These are phyloP conservation scores for Sebastes jordani DNA, from an alignment of 2,797 vertebrate genomes.

Conservation along the genomic window DNA sequence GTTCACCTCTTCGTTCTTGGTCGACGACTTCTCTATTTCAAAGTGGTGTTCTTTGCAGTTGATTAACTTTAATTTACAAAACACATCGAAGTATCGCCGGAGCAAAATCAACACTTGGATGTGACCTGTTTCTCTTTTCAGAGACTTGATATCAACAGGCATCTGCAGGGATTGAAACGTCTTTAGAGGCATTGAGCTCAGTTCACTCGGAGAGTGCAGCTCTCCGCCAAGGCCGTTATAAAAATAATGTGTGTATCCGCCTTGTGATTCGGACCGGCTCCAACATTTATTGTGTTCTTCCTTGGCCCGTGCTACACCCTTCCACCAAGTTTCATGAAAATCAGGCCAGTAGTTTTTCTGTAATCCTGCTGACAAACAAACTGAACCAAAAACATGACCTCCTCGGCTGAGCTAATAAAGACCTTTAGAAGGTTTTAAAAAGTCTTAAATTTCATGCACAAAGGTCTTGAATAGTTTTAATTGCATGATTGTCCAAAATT, in stretches of 20 bases:
- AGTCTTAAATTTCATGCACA: background rate
- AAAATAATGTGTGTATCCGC: background rate
- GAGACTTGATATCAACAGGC: background rate
- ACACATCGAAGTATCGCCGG: background rate
- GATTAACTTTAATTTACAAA: background rate
- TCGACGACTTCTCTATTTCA: background rate
- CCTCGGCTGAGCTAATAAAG: too few relatives aligned
- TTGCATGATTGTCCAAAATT: too few relatives aligned
- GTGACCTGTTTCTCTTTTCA: background rate
- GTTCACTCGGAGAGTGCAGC: background rate
- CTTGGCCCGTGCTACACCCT: background rate
- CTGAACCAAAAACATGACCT: too few relatives aligned
- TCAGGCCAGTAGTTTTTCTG: too few relatives aligned
- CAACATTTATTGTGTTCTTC: background rate
- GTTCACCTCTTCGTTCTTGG: constrained; percentile 18
- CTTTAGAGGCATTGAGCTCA: background rate
- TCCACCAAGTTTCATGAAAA: background rate
- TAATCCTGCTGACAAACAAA: too few relatives aligned
- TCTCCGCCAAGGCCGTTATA: background rate
- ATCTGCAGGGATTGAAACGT: background rate
- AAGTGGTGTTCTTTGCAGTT: background rate
- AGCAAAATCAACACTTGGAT: background rate
- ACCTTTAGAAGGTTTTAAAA: background rate
- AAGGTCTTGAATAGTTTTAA: background rate
- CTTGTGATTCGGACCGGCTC: background rate